Evolutionary conservation across 2,797 vertebrate species (phyloP), one percentile per base, ranked within the genome.

Genomic region (Danio jaintianensis): DNA sequence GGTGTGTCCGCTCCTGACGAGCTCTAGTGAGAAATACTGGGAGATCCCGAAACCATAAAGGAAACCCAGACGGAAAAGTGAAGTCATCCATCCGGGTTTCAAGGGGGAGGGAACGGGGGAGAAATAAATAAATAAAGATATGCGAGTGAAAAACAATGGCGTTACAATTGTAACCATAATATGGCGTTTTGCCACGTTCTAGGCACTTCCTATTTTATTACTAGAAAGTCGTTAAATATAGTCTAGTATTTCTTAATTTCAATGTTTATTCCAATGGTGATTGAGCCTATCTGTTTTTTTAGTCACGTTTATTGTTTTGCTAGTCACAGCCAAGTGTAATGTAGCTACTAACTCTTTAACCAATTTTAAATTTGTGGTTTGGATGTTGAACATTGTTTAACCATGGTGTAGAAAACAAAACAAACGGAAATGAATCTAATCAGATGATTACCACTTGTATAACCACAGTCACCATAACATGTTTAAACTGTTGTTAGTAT

Each of bases 61-160:
- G 95, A 95, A 97, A 96, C 95, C 96, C 95, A 90, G 93, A 92
- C 94, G 93, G 94, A 95, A 93, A 94, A 95, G 95, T 98, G 96
- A 98, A 98, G 96, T 97, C 96, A 98, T 98, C 94, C 95, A 96
- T 96, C 96, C 95, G 96, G 95, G 95, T 89, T 90, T 93, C 86
- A 84, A 84, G 92, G 73, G 78, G 85, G 42, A 48, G 66, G 71
- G 70, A 40, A 13, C n/a, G 11, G 7, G 4, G 10, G 8, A 75
- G 1, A 72, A 76, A 66, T 40, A 45, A 52, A 72, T 43, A 62
- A 66, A 83, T 16, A 71, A 72, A 70, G 36, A 53, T 43, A 56
- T 12, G 29, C 7, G 7, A n/a, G 6, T 29, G 52, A 66, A 71
- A 56, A 38, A 43, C 50, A 50, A 22, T 18, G 2, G 1, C 48